Conservation (phyloP, 2,888 invertebrate genomes). For the Matsumyia berberina region DNA sequence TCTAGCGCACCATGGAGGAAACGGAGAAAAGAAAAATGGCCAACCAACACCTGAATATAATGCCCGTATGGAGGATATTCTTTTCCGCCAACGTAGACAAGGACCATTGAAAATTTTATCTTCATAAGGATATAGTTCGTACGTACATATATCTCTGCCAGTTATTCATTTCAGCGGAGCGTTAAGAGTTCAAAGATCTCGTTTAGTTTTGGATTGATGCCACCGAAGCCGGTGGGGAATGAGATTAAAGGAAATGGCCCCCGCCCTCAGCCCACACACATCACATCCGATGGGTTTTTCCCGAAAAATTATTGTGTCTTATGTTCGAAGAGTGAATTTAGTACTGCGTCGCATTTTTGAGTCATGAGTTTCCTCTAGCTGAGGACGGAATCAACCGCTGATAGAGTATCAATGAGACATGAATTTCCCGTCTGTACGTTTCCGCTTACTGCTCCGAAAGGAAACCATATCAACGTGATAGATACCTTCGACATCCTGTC, state of each 20-base stretch:
- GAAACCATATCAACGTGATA: slow-evolving; percentile 32
- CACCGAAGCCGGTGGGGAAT: slow-evolving; percentile 11
- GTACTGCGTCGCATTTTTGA: slow-evolving; percentile 26
- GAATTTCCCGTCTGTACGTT: slow-evolving; percentile 42
- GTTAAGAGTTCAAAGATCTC: slow-evolving; percentile 42
- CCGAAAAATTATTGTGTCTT: not conserved
- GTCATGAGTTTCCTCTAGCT: slow-evolving; percentile 34
- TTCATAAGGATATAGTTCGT: not conserved
- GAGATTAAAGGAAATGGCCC: slow-evolving; percentile 21
- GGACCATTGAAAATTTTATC: slow-evolving; percentile 12
- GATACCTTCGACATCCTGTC: slow-evolving; percentile 22
- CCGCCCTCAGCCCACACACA: not conserved
- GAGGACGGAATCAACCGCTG: slow-evolving; percentile 38
- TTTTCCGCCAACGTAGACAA: not conserved
- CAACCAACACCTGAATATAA: slow-evolving; percentile 24
- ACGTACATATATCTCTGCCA: not conserved
- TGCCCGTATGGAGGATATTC: slow-evolving; percentile 19
- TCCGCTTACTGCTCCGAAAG: slow-evolving; percentile 34
- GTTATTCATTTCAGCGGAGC: slow-evolving; percentile 26
- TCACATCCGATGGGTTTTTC: not conserved
- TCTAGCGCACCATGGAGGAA: slow-evolving; percentile 5
- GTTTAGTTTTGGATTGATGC: slow-evolving; percentile 49
- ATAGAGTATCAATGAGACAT: slow-evolving; percentile 57
- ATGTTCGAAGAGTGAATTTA: not conserved
- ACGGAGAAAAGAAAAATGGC: not conserved